Evolutionary conservation across 1,140 invertebrate genomes (phyloP), one percentile per base, ranked within the genome.

Genomic region (Micrasema longulum): DNA sequence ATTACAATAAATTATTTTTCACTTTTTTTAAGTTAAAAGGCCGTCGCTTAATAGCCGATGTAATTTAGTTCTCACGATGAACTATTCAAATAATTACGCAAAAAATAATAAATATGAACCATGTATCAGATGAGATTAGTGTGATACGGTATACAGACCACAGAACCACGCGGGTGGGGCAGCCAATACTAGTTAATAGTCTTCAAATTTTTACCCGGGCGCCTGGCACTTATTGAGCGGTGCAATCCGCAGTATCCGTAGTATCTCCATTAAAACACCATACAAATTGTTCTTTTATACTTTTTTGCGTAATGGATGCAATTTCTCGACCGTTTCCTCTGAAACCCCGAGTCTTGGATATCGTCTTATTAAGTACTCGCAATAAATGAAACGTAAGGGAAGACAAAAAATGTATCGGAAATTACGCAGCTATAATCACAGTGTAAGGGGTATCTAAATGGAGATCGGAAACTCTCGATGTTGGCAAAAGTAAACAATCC

Each of bases 371-470:
- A 31, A 7, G 26, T 31, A 52, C 55, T 41, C 36, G 36, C 55
- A 60, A 60, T 60, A 60, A 60, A 60, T 60, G 55, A 60, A 60
- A 60, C 22, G 55, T 38, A 60, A 60, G 35, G 55, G 36, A 38
- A 60, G 20, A 9, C n/a, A 14, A 60, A 22, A 60, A 43, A 60
- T 22, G 16, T 38, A 60, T 60, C 35, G 55, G 55, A 38, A 60
- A 60, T 60, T 60, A 60, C 55, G 55, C 55, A 60, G 35, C 31
- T 60, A 38, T 60, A 60, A 60, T 60, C 55, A 60, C 55, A 60
- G 55, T 38, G 55, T 12, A 38, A 22, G 36, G 55, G 18, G 55
- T 41, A 60, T 60, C 55, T 60, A 60, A 60, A 60, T 60, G 55
- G 55, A 41, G 55, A 60, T 60, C 55, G 18, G 55, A 41, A 41